Evolutionary conservation across 1,140 invertebrate species (phyloP), one percentile per base, ranked within the genome.

Genomic region (Oppia nitens): DNA sequence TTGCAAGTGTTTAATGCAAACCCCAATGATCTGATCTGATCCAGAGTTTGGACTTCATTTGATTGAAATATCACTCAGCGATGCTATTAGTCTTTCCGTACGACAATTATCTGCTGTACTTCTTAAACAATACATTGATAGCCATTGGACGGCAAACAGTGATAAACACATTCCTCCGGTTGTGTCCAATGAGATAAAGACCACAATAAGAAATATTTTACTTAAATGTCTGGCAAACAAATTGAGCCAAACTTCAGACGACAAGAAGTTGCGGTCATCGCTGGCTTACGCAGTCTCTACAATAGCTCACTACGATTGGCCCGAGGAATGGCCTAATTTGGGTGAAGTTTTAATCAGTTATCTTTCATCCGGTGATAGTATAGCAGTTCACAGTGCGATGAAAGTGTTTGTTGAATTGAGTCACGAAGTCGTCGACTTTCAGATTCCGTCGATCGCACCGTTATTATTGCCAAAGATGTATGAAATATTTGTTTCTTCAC

Each of bases 301-400:
- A 3, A 84, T 87, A 61, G 84, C 83, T 0, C 77, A 80, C 61
- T 83, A 81, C 74, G 84, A 87, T 70, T 86, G 84, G 81, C 84
- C 84, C 0, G 81, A 84, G 62, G 72, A 79, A 56, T 87, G 84
- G 84, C 78, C 82, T 6, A 77, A 81, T 40, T 69, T 86, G 2
- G 85, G 85, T 64, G 76, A 82, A 59, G 78, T 84, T 52, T 74
- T 87, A 29, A 78, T 85, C 55, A 75, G 75, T 55, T 82, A 69
- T 17, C 73, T 78, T 27, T 72, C 70, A 51, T 72, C 71, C 65
- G 72, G 71, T 0, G 70, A 76, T 57, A 67, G 68, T 23, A 70
- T 69, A 69, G 77, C 81, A 2, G 81, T 85, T 25, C 81, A 85
- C 71, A 83, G 83, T 47, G 80, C 83, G 9, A 85, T 87, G 82